A percentile compares a stretch with the other conserved stretches of the same genome.
phyloP scores from a whole-genome alignment of 2,797 vertebrate species.

The Pachyuromys duprasi region DNA sequence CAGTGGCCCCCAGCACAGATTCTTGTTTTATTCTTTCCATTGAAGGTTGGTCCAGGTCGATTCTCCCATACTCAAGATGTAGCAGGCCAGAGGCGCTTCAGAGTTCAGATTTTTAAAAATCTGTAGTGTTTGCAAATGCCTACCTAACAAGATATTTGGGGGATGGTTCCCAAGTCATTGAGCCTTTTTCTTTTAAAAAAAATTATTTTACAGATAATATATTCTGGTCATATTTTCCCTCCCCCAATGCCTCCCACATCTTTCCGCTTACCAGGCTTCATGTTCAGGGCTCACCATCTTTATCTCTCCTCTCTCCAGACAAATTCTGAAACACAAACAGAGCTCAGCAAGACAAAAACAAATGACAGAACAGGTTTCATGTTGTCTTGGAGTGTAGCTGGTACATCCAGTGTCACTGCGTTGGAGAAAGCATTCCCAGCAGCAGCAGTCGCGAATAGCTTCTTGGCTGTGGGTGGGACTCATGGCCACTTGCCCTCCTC shows the following conservation, averaged over 20 bases:
- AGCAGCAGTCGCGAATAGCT: not conserved
- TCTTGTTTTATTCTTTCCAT: constrained; percentile 41
- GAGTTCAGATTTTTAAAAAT: not conserved
- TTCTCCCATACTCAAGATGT: not conserved
- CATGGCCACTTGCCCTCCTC: not conserved
- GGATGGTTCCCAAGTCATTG: not conserved
- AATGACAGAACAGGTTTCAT: not conserved
- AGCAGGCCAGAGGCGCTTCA: not conserved
- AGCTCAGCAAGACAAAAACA: not conserved
- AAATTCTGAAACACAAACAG: not conserved
- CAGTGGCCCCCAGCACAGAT: not conserved
- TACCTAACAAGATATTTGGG: not conserved
- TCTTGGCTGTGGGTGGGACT: not conserved
- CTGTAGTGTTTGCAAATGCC: not conserved
- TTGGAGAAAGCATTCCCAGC: not conserved
- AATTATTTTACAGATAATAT: not conserved
- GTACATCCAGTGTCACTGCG: not conserved
- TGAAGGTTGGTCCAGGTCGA: not conserved
- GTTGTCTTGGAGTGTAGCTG: not conserved
- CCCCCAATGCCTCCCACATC: not conserved
- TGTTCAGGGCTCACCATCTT: not conserved
- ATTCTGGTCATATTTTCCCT: not conserved
- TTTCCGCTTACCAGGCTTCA: not conserved
- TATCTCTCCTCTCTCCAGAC: not conserved
- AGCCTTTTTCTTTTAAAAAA: not conserved